Conservation (phyloP, 2,797 vertebrate genomes). For the Cyprinella venusta region DNA sequence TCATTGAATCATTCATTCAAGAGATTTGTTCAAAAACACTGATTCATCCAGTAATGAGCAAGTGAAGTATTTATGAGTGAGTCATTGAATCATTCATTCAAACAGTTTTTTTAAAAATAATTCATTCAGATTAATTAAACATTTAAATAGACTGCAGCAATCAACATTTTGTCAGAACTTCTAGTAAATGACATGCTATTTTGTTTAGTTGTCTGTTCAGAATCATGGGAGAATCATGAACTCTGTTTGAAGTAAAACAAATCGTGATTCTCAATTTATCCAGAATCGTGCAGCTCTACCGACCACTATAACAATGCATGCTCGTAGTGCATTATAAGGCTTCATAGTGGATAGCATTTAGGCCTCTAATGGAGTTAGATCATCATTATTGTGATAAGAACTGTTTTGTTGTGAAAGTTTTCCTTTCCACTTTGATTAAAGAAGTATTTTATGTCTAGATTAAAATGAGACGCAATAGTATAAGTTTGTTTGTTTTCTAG, state of each 20-base stretch:
- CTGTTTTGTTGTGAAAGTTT: constrained; percentile 2
- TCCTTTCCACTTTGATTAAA: neutral
- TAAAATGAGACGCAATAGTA: constrained; percentile 3
- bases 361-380: constrained; percentile 73
- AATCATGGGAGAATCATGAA: neutral
- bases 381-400: constrained; percentile 5
- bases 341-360: constrained; percentile 71
- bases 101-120: neutral
- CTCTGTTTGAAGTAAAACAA: neutral
- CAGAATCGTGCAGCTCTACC: constrained; percentile 16
- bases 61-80: neutral
- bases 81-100: neutral
- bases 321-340: constrained; percentile 56
- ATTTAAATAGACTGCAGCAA: neutral
- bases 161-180: too few species aligned
- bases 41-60: neutral
- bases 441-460: neutral
- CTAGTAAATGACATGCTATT: neutral
- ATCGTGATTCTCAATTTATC: neutral
- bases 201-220: neutral
- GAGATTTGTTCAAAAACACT: neutral
- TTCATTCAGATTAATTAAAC: neutral
- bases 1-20: neutral
- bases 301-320: constrained; percentile 69
- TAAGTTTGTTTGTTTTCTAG: neutral